Percentiles rank a stretch among this genome's conserved stretches.
Conservation (phyloP, 2,113 vertebrate species). For the Hystrix brachyura region DNA sequence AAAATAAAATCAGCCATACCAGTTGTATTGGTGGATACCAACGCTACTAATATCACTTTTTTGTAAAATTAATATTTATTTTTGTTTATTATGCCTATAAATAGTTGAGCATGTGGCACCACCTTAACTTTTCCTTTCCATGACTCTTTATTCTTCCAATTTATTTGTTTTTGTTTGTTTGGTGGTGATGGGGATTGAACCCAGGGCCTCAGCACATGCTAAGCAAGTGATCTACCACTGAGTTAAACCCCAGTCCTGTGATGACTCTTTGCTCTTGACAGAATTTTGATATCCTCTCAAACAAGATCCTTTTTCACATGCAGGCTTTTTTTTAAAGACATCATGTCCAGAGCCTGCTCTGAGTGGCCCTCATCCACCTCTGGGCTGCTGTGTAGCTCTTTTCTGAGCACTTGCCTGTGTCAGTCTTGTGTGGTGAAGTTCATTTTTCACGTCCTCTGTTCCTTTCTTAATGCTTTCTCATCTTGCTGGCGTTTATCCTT, state of each 20-base stretch:
- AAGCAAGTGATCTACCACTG: background rate
- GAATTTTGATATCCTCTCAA: background rate
- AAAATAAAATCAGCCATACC: background rate
- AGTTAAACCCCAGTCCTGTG: background rate
- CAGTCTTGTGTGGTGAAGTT: background rate
- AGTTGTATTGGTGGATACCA: background rate
- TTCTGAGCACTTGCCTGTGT: background rate
- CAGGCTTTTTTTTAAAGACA: background rate
- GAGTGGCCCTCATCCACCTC: background rate
- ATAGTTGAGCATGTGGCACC: background rate
- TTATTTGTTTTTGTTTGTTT: background rate
- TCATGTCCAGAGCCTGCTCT: background rate
- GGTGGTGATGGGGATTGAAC: background rate
- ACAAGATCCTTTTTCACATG: background rate
- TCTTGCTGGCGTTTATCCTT: background rate
- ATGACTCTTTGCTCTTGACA: background rate
- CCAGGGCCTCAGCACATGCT: background rate
- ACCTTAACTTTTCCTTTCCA: background rate
- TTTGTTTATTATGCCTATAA: background rate
- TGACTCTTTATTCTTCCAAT: background rate
- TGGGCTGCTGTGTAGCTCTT: background rate
- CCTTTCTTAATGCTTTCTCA: background rate
- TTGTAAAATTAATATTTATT: background rate
- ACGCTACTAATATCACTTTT: background rate
- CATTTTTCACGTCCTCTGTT: background rate